Evolutionary conservation across 2,113 vertebrate species (phyloP).

Genomic region (Oncorhynchus tshawytscha): DNA sequence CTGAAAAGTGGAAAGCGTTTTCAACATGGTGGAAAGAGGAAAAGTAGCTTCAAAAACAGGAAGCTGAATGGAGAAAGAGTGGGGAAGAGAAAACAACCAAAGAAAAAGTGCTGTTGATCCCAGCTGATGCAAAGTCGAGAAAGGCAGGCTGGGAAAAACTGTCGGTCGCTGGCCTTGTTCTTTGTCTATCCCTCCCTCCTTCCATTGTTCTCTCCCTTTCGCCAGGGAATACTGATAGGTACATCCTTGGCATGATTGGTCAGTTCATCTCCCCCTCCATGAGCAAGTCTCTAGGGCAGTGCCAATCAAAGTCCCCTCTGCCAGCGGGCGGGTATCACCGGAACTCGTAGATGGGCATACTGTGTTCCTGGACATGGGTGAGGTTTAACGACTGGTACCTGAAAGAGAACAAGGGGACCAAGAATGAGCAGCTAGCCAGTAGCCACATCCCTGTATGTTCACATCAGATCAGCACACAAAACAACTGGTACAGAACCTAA

Average conservation of each 20-base stretch:
- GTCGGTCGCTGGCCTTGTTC: constrained; percentile 5
- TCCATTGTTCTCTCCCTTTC: constrained; percentile 15
- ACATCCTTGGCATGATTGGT: constrained; percentile 43
- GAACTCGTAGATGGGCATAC: constrained; percentile 95
- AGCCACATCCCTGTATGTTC: no score
- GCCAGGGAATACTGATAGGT: constrained; percentile 35
- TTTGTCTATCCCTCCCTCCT: neutral
- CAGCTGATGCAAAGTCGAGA: constrained; percentile 25
- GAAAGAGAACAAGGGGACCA: neutral
- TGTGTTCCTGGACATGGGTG: constrained; percentile 91
- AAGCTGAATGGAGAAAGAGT: neutral
- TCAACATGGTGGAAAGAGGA: neutral
- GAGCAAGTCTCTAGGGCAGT: constrained; percentile 24
- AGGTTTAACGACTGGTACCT: constrained; percentile 98
- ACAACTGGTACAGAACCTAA: no score
- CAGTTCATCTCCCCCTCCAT: constrained; percentile 33
- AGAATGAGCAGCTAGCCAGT: neutral
- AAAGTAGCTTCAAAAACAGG: neutral
- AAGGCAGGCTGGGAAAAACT: constrained; percentile 12
- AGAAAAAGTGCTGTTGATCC: constrained; percentile 33
- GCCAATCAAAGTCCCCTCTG: constrained; percentile 7
- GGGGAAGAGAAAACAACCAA: constrained; percentile 6
- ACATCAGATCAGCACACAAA: no score
- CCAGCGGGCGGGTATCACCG: constrained; percentile 79
- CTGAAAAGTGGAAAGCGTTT: neutral